A percentile compares a stretch with the other conserved stretches of the same genome.
phyloP scores from a whole-genome alignment of 2,888 invertebrate genomes.

The Iselma pallidipennis region DNA sequence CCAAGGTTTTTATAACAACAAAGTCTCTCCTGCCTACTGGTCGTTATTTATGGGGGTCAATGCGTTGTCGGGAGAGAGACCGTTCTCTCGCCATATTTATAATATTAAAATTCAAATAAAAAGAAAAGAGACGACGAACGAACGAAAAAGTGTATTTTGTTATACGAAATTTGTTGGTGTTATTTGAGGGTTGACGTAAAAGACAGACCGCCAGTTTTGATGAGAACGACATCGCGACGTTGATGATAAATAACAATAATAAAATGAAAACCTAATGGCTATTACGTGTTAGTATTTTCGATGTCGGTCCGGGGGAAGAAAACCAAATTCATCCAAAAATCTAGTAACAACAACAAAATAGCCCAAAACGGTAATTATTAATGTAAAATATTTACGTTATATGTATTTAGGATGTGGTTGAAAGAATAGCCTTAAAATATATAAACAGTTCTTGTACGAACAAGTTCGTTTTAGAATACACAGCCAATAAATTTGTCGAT shows the following conservation, averaged over 20 bases:
- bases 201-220: conserved; percentile 27
- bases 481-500: no score
- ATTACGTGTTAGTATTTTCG: conserved; percentile 23
- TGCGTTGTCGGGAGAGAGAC: conserved; percentile 36
- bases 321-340: no score
- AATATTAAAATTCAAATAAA: conserved; percentile 46
- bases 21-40: conserved; percentile 36
- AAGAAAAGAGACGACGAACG: neutral
- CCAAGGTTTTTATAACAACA: conserved; percentile 48
- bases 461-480: no score
- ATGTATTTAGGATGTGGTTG: no score
- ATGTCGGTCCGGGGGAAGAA: no score
- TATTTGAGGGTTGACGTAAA: conserved; percentile 31
- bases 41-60: conserved; percentile 51
- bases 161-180: conserved; percentile 36
- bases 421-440: no score
- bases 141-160: conserved; percentile 32
- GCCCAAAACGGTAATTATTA: no score
- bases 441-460: no score
- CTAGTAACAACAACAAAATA: no score
- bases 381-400: no score
- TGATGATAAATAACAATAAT: conserved; percentile 10
- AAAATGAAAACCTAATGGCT: conserved; percentile 18
- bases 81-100: conserved; percentile 35
- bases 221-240: neutral